A percentile compares a stretch with the other conserved stretches of the same genome.
Conservation (phyloP, 2,888 invertebrate genomes). For the Tetragonula carbonaria region DNA sequence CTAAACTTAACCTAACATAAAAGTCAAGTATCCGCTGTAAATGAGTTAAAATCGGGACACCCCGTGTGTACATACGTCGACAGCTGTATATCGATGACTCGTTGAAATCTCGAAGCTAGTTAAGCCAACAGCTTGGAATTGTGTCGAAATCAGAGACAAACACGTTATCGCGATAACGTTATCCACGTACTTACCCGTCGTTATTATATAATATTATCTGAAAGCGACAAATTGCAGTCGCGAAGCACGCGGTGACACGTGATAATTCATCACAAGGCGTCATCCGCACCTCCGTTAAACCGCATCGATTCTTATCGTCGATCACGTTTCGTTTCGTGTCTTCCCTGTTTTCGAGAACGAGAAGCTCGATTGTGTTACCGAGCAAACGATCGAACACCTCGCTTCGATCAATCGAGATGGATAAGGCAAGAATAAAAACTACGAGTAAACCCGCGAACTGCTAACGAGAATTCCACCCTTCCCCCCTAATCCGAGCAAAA, state of each 20-base stretch:
- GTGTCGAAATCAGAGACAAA: slow-evolving; percentile 39
- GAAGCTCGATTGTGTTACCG: neutral
- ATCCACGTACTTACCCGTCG: neutral
- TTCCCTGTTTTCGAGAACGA: neutral
- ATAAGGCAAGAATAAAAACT: neutral
- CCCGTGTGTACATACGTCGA: no score
- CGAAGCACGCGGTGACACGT: neutral
- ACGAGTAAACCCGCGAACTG: neutral
- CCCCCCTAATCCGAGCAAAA: neutral
- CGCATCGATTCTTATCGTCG: neutral
- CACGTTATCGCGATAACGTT: slow-evolving; percentile 29
- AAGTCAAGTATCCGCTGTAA: no score
- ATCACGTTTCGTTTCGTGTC: no score
- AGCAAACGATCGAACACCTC: neutral
- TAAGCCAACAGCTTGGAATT: neutral
- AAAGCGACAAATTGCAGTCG: neutral
- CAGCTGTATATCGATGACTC: neutral
- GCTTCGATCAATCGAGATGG: neutral
- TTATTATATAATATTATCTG: slow-evolving; percentile 10
- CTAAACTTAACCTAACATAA: no score
- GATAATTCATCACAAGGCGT: neutral
- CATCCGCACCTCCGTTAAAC: neutral
- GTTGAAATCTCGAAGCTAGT: no score
- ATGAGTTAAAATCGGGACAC: no score
- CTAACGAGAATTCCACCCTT: no score